Evolutionary conservation across 2,888 invertebrate species (phyloP), one percentile per base, ranked within the genome.

Genomic region (Caenorhabditis sp.): DNA sequence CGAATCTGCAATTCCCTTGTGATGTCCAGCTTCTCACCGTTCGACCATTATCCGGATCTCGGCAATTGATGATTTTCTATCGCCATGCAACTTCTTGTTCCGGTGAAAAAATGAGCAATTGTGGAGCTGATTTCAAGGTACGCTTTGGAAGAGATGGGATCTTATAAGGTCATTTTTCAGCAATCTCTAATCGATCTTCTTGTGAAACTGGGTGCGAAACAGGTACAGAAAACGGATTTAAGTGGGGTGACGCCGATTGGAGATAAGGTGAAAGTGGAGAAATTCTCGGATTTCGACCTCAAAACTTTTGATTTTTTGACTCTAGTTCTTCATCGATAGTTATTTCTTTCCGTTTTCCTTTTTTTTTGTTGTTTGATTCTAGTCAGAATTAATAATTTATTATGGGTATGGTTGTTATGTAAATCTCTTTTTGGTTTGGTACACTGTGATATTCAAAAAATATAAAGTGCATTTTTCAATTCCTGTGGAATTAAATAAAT

Each of bases 1-100:
- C 80, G n/a, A 47, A 47, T 26, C n/a, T 70, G 5, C n/a, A 35
- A 16, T 82, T 88, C 47, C 88, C 88, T 6, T 87, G 88, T 70
- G 87, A 88, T 79, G 51, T 86, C 4, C 88, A 88, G 38, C 47
- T 88, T 22, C 22, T 88, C 28, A 87, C 87, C 0, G 63, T 85
- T 24, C 72, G 88, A 44, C 68, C 80, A 10, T 49, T 87, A 28
- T 47, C 61, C 12, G 69, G 73, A 10, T 66, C 59, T 41, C 41
- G 73, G 10, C 75, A 80, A 38, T 61, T 86, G 16, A 24, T 82
- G 59, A 82, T 69, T 31, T 51, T 86, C 10, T 86, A 75, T 59
- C 69, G 84, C 14, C 81, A 85, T 38, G 80, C 85, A 16, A 72
- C 59, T 2, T 12, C 49, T 5, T 72, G 64, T 24, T 22, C 41